These are phyloP conservation scores for Erpobdella octoculata DNA, from an alignment of 2,888 invertebrate genomes.

Conservation along the genomic window DNA sequence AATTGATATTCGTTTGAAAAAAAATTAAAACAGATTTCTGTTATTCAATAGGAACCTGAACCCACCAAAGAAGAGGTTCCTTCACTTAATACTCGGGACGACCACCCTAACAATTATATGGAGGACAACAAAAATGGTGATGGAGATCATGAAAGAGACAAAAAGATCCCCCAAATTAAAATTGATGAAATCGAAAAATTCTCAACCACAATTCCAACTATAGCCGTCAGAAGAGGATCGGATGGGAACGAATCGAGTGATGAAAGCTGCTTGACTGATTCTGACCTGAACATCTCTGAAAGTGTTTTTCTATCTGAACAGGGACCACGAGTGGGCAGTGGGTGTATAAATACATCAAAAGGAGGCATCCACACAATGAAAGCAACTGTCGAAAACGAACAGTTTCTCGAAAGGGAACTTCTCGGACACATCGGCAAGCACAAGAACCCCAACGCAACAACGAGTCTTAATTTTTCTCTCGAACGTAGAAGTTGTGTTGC, in stretches of 20 bases:
- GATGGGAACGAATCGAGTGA: background rate
- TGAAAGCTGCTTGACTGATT: conserved; percentile 8
- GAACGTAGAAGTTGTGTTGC: too few species aligned
- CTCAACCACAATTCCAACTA: background rate
- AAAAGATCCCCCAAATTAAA: background rate
- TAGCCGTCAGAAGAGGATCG: too few species aligned
- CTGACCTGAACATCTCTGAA: conserved; percentile 24
- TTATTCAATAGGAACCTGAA: too few species aligned
- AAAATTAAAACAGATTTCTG: too few species aligned
- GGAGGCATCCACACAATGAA: background rate
- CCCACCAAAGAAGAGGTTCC: too few species aligned
- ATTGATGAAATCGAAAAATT: background rate
- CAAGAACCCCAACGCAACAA: background rate
- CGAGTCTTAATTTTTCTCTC: background rate
- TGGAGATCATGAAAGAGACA: too few species aligned
- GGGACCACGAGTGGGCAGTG: conserved; percentile 3
- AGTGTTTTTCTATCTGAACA: conserved; percentile 3
- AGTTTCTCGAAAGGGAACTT: conserved; percentile 6
- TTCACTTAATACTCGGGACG: too few species aligned
- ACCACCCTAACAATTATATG: too few species aligned
- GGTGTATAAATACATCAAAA: background rate
- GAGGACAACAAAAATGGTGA: too few species aligned
- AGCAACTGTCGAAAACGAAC: background rate
- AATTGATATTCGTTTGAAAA: too few species aligned
- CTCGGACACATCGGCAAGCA: background rate